phyloP scores from a whole-genome alignment of 2,113 vertebrate species.

The Fregata magnificens region DNA sequence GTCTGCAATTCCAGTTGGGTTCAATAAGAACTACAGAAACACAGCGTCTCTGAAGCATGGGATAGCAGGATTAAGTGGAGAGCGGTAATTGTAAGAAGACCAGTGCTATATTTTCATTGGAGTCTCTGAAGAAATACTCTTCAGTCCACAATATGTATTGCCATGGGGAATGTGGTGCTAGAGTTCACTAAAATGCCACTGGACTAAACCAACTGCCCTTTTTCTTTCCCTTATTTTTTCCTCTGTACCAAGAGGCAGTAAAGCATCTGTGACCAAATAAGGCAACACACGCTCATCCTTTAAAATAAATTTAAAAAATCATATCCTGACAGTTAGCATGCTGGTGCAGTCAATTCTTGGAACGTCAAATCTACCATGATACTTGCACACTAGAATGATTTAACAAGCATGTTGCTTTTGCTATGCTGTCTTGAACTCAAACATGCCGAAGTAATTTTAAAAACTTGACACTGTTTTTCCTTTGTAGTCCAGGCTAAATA shows the following conservation, averaged over 20 bases:
- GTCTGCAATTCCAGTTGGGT: background rate
- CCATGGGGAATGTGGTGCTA: background rate
- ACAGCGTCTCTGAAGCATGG: background rate
- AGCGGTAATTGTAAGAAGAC: background rate
- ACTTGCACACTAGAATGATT: background rate
- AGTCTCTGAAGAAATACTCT: background rate
- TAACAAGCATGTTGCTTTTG: conserved; percentile 13
- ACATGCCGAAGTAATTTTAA: background rate
- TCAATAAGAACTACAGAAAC: background rate
- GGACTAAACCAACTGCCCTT: background rate
- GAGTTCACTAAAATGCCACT: background rate
- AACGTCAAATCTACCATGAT: background rate
- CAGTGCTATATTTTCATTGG: background rate
- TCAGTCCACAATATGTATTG: background rate
- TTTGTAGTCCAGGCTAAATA: conserved; percentile 17
- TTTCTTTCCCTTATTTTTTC: background rate
- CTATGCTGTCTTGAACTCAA: background rate
- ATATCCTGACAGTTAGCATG: background rate
- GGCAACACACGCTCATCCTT: background rate
- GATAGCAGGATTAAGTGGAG: background rate
- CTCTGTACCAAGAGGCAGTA: background rate
- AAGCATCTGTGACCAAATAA: conserved; percentile 31
- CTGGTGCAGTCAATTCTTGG: background rate
- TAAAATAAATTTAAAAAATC: background rate
- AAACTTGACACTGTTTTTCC: background rate